Percentiles rank a stretch among this genome's conserved stretches.
Conservation (phyloP, 2,888 invertebrate species). For the Myopa testacea region DNA sequence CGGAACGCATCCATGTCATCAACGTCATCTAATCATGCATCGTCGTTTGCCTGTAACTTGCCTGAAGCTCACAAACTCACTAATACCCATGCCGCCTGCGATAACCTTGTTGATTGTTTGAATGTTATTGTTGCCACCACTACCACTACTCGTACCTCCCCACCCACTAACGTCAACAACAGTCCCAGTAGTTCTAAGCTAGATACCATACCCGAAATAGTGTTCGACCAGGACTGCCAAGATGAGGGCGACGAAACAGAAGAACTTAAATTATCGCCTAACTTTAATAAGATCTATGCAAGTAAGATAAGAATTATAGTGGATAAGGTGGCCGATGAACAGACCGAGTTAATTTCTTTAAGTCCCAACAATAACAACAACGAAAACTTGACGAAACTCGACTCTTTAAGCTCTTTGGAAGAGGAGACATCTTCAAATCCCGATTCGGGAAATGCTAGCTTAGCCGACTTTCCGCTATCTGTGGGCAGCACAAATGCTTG, state of each 20-base stretch:
- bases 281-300: slow-evolving; percentile 62
- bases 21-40: slow-evolving; percentile 48
- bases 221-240: slow-evolving; percentile 42
- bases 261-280: slow-evolving; percentile 55
- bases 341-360: not conserved
- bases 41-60: slow-evolving; percentile 44
- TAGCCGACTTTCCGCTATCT: slow-evolving; percentile 62
- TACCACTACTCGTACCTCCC: slow-evolving; percentile 41
- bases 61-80: slow-evolving; percentile 46
- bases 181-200: slow-evolving; percentile 61
- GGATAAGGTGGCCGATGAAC: slow-evolving; percentile 47
- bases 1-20: slow-evolving; percentile 43
- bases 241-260: slow-evolving; percentile 39
- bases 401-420: slow-evolving; percentile 63
- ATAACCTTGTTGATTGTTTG: slow-evolving; percentile 46
- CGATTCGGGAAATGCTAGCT: slow-evolving; percentile 66
- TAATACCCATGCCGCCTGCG: slow-evolving; percentile 55
- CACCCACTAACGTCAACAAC: slow-evolving; percentile 51
- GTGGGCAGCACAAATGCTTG: slow-evolving; percentile 54
- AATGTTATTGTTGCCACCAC: slow-evolving; percentile 50
- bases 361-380: slow-evolving; percentile 12
- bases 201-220: slow-evolving; percentile 60
- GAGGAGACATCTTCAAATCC: slow-evolving; percentile 63
- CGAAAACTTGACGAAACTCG: slow-evolving; percentile 52
- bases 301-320: slow-evolving; percentile 62